These are phyloP conservation scores for Plodia interpunctella DNA, from an alignment of 1,140 invertebrate genomes.

Conservation along the genomic window DNA sequence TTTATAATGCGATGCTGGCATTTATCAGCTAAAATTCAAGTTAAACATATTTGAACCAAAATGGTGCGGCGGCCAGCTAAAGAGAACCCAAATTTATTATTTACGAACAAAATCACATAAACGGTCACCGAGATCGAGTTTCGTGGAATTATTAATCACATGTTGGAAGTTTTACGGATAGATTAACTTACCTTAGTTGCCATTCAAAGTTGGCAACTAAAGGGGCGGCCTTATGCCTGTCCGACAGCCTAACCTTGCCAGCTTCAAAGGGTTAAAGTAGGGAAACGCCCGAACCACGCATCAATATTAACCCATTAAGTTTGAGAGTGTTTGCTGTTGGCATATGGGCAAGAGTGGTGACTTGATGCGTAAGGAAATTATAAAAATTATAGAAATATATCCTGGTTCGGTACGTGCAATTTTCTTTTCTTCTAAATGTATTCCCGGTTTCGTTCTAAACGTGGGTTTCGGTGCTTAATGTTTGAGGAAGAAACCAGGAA, in stretches of 20 bases:
- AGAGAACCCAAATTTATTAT: neutral
- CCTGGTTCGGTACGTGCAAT: no score
- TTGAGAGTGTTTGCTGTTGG: constrained; percentile 36
- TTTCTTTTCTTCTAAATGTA: no score
- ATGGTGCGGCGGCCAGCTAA: no score
- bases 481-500: no score
- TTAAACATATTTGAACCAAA: neutral
- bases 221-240: constrained; percentile 20
- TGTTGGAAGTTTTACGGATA: constrained; percentile 21
- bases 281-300: constrained; percentile 53
- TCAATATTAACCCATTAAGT: constrained; percentile 57
- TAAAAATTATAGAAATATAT: neutral
- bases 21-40: neutral
- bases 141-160: constrained; percentile 28
- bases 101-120: constrained; percentile 8
- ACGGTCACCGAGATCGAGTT: neutral
- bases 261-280: constrained; percentile 38
- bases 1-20: neutral
- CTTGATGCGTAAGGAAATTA: neutral
- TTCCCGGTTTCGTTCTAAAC: no score
- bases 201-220: constrained; percentile 36
- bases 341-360: constrained; percentile 8
- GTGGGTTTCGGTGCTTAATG: no score
- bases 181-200: constrained; percentile 24
- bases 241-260: constrained; percentile 13